These are phyloP conservation scores for Andrena camellia DNA, from an alignment of 2,888 invertebrate species.

Conservation along the genomic window DNA sequence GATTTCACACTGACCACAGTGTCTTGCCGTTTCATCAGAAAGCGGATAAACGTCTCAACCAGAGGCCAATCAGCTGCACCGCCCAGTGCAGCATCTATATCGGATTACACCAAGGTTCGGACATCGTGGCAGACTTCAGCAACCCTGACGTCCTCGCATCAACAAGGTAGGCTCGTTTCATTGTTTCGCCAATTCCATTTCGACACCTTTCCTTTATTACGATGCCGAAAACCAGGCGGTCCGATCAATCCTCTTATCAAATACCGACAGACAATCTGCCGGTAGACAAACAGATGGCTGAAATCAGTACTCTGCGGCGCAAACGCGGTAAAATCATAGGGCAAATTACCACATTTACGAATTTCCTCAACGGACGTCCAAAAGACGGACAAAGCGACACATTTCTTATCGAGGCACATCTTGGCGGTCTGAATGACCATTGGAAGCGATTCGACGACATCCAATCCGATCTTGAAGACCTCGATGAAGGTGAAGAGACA, in stretches of 20 bases:
- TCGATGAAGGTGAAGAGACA: not conserved
- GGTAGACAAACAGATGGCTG: not conserved
- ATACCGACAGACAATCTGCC: not conserved
- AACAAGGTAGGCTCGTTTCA: not conserved
- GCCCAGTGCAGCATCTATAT: not conserved
- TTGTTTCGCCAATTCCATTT: not conserved
- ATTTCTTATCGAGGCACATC: not conserved
- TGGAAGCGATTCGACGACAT: not conserved
- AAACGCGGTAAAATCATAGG: not conserved
- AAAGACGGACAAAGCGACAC: not conserved
- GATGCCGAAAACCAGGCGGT: not conserved
- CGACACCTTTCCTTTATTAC: not conserved
- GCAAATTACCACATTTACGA: not conserved
- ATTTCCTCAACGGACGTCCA: not conserved
- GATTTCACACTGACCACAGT: not conserved
- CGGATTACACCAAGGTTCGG: not conserved
- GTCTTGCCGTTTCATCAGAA: not conserved
- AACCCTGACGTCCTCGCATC: not conserved
- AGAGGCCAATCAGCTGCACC: not conserved
- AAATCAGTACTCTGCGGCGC: not conserved
- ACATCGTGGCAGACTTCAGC: not conserved
- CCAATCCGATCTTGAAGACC: not conserved
- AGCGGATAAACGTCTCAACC: not conserved
- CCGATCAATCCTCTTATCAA: not conserved
- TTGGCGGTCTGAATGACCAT: not conserved